Evolutionary conservation across 2,797 vertebrate genomes (phyloP).

Genomic region (Girardinus metallicus): DNA sequence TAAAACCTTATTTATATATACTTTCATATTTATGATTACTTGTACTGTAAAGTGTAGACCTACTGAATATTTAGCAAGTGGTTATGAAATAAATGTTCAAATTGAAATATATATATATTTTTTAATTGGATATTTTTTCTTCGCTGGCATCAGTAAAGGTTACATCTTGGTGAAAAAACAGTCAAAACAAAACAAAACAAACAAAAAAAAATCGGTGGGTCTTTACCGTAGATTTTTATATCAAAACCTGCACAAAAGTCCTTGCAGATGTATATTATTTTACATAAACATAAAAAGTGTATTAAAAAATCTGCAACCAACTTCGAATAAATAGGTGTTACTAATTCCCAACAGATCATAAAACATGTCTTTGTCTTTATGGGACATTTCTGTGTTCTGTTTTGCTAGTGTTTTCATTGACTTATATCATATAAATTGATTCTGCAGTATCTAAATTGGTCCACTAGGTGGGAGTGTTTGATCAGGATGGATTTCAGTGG

Average conservation of each 20-base stretch:
- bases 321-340: background rate
- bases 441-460: slow-evolving; percentile 36
- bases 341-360: background rate
- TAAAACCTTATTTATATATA: background rate
- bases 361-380: too few relatives aligned
- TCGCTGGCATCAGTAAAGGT: background rate
- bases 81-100: background rate
- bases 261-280: background rate
- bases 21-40: background rate
- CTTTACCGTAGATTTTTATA: background rate
- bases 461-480: slow-evolving; percentile 70
- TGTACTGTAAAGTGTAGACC: background rate
- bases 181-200: background rate
- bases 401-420: background rate
- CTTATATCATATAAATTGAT: background rate
- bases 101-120: too few relatives aligned
- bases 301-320: background rate
- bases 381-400: background rate
- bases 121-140: background rate
- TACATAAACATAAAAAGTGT: background rate
- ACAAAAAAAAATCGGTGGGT: background rate
- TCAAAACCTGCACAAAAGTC: background rate
- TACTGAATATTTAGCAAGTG: background rate
- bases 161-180: background rate
- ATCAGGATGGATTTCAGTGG: slow-evolving; percentile 12